These are phyloP conservation scores for Ips typographus DNA, from an alignment of 1,140 invertebrate genomes.

Conservation along the genomic window DNA sequence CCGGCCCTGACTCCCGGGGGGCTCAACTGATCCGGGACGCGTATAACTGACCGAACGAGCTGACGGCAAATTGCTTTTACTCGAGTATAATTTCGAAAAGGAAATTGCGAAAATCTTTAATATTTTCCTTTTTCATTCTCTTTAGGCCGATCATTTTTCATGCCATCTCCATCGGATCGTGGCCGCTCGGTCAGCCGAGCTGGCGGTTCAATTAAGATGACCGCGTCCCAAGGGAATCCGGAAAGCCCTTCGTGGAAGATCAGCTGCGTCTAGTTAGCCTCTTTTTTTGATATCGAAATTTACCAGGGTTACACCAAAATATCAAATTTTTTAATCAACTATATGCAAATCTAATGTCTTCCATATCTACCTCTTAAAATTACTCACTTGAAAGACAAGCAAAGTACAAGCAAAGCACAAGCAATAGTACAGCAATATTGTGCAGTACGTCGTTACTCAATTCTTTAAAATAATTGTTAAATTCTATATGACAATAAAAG, in stretches of 20 bases:
- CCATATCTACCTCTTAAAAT: too few relatives aligned
- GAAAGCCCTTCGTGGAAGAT: neutral
- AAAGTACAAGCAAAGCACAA: too few relatives aligned
- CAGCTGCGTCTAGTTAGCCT: slow-evolving; percentile 19
- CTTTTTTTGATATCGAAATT: slow-evolving; percentile 12
- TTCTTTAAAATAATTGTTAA: too few relatives aligned
- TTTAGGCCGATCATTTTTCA: slow-evolving; percentile 53
- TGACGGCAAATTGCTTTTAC: slow-evolving; percentile 43
- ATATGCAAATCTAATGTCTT: too few relatives aligned
- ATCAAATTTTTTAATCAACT: too few relatives aligned
- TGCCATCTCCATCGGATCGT: slow-evolving; percentile 48
- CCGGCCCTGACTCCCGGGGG: neutral
- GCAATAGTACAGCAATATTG: too few relatives aligned
- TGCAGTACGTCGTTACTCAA: too few relatives aligned
- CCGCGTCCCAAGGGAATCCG: slow-evolving; percentile 38
- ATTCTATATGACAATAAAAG: too few relatives aligned
- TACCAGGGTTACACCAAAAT: neutral
- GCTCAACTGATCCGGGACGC: neutral
- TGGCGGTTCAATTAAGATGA: slow-evolving; percentile 49
- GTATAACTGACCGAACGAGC: slow-evolving; percentile 23
- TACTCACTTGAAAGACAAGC: too few relatives aligned
- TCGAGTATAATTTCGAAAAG: slow-evolving; percentile 50
- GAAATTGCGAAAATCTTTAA: slow-evolving; percentile 52
- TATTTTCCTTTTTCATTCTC: slow-evolving; percentile 49
- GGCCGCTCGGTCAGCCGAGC: slow-evolving; percentile 33